Conservation (phyloP, 2,888 invertebrate species). For the Plebejus anna region DNA sequence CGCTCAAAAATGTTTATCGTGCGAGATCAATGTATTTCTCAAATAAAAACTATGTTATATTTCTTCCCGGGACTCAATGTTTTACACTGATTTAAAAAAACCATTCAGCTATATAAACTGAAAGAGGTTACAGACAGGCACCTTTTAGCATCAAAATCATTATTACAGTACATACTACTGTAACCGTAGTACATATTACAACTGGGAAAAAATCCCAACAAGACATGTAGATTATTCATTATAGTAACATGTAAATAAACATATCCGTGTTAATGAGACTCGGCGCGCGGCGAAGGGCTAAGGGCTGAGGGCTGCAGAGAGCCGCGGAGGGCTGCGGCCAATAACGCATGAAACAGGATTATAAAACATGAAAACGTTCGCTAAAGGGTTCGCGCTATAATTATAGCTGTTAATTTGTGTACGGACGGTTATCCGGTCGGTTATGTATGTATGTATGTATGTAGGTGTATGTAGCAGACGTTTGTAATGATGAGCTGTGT, state of each 20-base stretch:
- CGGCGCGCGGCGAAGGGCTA: conserved; percentile 54
- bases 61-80: too few species aligned
- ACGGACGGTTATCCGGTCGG: background rate
- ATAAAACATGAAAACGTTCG: conserved; percentile 73
- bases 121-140: too few species aligned
- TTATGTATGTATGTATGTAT: background rate
- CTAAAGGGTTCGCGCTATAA: conserved; percentile 63
- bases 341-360: conserved; percentile 79
- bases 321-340: conserved; percentile 61
- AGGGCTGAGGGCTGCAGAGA: conserved; percentile 56
- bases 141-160: too few species aligned
- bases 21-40: too few species aligned
- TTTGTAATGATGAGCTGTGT: background rate
- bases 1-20: too few species aligned
- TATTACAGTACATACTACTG: too few species aligned
- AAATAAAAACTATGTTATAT: too few species aligned
- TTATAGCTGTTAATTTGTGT: conserved; percentile 70
- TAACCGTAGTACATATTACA: too few species aligned
- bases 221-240: background rate
- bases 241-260: conserved; percentile 31
- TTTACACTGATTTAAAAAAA: too few species aligned
- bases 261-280: conserved; percentile 39
- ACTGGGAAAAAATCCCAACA: background rate
- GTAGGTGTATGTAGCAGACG: background rate
- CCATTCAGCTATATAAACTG: too few species aligned